A percentile compares a stretch with the other conserved stretches of the same genome.
Conservation (phyloP, 2,888 invertebrate species). For the Alviniconcha strummeri region DNA sequence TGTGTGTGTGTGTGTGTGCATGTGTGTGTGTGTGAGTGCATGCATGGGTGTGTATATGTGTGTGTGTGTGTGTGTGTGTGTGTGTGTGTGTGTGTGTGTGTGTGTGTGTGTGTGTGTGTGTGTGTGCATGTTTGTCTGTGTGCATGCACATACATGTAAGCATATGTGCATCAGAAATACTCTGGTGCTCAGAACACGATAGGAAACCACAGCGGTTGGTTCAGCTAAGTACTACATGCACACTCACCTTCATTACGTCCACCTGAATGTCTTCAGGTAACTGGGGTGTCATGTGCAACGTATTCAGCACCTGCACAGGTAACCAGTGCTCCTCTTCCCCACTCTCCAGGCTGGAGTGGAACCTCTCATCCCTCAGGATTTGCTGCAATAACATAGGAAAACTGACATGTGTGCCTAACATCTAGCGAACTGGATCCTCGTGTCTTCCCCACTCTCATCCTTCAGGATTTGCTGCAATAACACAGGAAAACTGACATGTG, state of each 20-base stretch:
- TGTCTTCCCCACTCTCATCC: conserved; percentile 92
- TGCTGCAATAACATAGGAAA: conserved; percentile 77
- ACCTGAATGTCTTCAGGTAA: conserved; percentile 91
- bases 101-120: not conserved
- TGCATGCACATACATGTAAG: not conserved
- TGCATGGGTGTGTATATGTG: not conserved
- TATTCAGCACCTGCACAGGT: conserved; percentile 90
- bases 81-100: not conserved
- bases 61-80: not conserved
- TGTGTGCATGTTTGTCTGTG: not conserved
- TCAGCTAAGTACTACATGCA: not conserved
- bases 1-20: not conserved
- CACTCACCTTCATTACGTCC: conserved; percentile 80
- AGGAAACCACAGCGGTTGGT: not conserved
- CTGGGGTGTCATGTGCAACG: conserved; percentile 86
- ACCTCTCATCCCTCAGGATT: conserved; percentile 92
- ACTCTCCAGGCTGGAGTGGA: conserved; percentile 87
- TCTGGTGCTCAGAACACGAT: no score
- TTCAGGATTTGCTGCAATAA: conserved; percentile 86
- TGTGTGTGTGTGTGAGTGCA: not conserved
- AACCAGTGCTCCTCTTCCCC: conserved; percentile 95
- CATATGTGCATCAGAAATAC: not conserved
- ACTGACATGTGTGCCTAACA: no score
- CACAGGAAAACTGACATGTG: no score
- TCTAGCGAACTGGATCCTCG: no score